Evolutionary conservation across 2,797 vertebrate genomes (phyloP).

Genomic region (Cuniculus paca): DNA sequence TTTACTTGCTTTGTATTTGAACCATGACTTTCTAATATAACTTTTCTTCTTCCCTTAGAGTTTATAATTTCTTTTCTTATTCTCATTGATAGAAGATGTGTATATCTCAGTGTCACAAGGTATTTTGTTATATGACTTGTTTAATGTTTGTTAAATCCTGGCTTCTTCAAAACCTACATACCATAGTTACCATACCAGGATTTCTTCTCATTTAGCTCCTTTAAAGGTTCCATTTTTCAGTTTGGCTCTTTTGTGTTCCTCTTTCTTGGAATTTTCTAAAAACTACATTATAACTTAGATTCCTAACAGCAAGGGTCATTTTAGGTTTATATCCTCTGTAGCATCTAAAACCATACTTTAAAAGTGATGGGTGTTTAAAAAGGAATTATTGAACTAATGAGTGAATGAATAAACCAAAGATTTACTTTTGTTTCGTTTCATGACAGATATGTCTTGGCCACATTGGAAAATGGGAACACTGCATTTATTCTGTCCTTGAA

Average conservation of each 20-base stretch:
- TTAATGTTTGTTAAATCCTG: neutral
- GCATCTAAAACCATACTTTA: neutral
- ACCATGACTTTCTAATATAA: neutral
- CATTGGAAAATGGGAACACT: neutral
- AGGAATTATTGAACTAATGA: neutral
- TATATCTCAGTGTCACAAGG: neutral
- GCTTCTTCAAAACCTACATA: neutral
- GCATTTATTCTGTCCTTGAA: slow-evolving; percentile 33
- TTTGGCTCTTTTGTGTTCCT: neutral
- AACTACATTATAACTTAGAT: neutral
- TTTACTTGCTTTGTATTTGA: neutral
- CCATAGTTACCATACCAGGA: neutral
- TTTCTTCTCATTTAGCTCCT: neutral
- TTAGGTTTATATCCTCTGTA: neutral
- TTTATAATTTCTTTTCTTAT: neutral
- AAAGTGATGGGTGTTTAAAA: neutral
- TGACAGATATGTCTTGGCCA: neutral
- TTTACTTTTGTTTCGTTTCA: neutral
- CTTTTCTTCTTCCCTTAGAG: neutral
- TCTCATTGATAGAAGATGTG: neutral
- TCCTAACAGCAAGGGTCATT: neutral
- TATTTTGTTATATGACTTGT: neutral
- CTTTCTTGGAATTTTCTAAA: slow-evolving; percentile 13
- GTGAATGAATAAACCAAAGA: neutral
- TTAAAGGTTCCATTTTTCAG: neutral